Percentiles rank a stretch among this genome's conserved stretches.
Conservation (phyloP, 2,888 invertebrate genomes). For the Eupithecia exiguata region DNA sequence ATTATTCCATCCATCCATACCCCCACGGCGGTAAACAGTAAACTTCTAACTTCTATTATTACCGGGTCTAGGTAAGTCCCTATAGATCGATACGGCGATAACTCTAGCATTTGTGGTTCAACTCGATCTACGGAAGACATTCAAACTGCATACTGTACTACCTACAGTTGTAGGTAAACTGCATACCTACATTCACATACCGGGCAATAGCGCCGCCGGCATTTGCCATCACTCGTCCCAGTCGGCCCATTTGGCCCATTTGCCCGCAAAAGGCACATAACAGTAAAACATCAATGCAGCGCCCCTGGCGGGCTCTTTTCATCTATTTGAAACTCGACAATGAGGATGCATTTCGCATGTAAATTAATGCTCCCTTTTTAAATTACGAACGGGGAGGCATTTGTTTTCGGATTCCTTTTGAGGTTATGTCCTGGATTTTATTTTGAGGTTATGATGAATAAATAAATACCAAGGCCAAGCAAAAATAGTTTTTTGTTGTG, state of each 20-base stretch:
- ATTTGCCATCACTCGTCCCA: slow-evolving; percentile 13
- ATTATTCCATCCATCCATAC: too few relatives aligned
- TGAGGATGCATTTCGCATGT: slow-evolving; percentile 27
- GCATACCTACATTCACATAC: slow-evolving; percentile 3
- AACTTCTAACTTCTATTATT: not conserved
- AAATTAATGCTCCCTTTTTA: slow-evolving; percentile 13
- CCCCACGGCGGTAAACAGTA: too few relatives aligned
- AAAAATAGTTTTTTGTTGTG: not conserved
- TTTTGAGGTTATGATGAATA: not conserved
- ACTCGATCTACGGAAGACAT: not conserved
- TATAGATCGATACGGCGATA: not conserved
- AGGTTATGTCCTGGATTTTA: not conserved
- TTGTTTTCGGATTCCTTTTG: not conserved
- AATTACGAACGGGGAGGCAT: not conserved
- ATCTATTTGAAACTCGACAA: slow-evolving; percentile 13
- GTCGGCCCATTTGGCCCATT: slow-evolving; percentile 14
- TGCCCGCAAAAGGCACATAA: slow-evolving; percentile 31
- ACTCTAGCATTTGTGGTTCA: not conserved
- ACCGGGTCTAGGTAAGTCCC: not conserved
- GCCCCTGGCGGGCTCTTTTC: slow-evolving; percentile 18
- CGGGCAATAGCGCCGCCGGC: slow-evolving; percentile 7
- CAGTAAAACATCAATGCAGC: slow-evolving; percentile 25
- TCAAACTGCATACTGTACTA: slow-evolving; percentile 3
- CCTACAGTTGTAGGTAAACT: not conserved
- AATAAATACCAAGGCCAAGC: not conserved